Evolutionary conservation across 2,797 vertebrate species (phyloP).

Genomic region (Cossypha heuglini): DNA sequence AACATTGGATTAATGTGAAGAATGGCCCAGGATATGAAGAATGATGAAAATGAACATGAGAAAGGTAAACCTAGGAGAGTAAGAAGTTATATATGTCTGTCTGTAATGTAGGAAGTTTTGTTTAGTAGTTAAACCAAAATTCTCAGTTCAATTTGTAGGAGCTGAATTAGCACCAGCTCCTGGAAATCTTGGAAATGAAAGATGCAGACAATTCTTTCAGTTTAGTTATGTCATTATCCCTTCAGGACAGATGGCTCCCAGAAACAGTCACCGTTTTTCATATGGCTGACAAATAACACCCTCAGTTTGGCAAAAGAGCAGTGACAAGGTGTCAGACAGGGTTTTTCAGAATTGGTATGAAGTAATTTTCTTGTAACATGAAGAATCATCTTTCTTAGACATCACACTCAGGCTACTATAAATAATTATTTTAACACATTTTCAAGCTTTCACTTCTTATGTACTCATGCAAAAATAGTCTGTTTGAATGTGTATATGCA

Average conservation of each 20-base stretch:
- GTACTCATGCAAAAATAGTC: not conserved
- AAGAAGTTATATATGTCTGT: not conserved
- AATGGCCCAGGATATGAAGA: not conserved
- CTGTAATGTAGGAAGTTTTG: not conserved
- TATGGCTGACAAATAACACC: not conserved
- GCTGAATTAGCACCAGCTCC: not conserved
- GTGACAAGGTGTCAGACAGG: not conserved
- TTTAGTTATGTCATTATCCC: not conserved
- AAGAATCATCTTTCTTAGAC: constrained; percentile 1
- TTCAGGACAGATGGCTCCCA: not conserved
- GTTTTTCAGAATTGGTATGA: not conserved
- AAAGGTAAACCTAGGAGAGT: not conserved
- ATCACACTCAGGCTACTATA: not conserved
- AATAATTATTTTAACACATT: not conserved
- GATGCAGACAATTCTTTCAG: not conserved
- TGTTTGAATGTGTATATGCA: not conserved
- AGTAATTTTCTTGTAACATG: constrained; percentile 10
- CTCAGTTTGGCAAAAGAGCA: not conserved
- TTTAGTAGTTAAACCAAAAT: not conserved
- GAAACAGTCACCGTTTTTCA: not conserved
- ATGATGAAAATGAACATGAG: not conserved
- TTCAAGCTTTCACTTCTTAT: not conserved
- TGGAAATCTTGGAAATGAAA: not conserved
- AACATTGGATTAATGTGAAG: not conserved
- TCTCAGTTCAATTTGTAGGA: not conserved